phyloP scores from a whole-genome alignment of 2,797 vertebrate genomes.

The Ctenosaura bakeri region DNA sequence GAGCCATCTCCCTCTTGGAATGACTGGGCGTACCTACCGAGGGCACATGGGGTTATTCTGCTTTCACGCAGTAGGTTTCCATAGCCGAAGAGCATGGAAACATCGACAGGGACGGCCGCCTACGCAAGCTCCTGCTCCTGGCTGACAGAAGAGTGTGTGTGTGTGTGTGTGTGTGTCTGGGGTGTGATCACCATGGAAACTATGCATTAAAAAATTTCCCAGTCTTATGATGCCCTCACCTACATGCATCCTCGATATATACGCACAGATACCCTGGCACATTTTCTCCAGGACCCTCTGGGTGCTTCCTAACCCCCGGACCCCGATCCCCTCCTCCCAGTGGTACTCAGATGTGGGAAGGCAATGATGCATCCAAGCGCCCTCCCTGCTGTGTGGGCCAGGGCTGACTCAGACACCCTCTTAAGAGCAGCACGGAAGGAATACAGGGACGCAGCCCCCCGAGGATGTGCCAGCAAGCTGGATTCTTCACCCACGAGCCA shows the following conservation, averaged over 20 bases:
- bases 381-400: background rate
- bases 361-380: background rate
- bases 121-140: background rate
- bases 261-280: no score
- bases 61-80: background rate
- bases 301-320: no score
- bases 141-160: background rate
- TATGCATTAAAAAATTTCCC: background rate
- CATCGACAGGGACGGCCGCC: background rate
- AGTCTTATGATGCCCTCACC: no score
- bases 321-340: no score
- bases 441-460: background rate
- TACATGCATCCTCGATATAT: background rate
- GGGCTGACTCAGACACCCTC: background rate
- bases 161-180: no score
- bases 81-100: no score
- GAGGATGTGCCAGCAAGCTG: background rate
- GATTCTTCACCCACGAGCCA: background rate
- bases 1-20: background rate
- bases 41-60: no score
- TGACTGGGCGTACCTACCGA: rapidly evolving
- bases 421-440: background rate
- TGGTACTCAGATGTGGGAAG: background rate
- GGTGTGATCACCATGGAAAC: constrained; percentile 4
- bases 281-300: no score